Percentiles rank a stretch among this genome's conserved stretches.
Conservation (phyloP, 2,113 vertebrate genomes). For the Chrysemys picta region DNA sequence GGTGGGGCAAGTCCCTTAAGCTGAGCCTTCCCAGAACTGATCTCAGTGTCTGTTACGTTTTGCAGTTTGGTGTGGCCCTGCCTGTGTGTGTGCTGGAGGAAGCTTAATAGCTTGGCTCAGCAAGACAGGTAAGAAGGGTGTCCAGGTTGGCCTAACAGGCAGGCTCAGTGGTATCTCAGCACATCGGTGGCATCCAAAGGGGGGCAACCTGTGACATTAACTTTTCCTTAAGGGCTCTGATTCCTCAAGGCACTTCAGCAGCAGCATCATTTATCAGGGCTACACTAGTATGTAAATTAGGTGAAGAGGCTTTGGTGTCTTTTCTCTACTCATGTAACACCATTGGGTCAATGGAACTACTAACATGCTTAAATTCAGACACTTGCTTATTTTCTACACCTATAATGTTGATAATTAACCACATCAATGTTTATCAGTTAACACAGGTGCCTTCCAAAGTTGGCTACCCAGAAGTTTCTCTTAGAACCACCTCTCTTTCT, state of each 20-base stretch:
- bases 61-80: too few species aligned
- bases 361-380: not conserved
- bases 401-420: not conserved
- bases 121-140: too few species aligned
- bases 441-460: not conserved
- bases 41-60: too few species aligned
- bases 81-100: too few species aligned
- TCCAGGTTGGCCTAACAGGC: too few species aligned
- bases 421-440: not conserved
- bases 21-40: too few species aligned
- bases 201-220: not conserved
- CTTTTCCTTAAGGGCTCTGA: not conserved
- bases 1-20: too few species aligned
- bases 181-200: too few species aligned
- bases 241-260: not conserved
- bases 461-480: not conserved
- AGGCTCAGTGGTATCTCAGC: too few species aligned
- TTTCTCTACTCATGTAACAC: too few species aligned
- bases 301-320: not conserved
- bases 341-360: not conserved
- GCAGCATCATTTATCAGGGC: not conserved
- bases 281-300: not conserved
- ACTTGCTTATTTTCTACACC: not conserved
- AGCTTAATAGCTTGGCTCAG: too few species aligned
- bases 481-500: not conserved